These are phyloP conservation scores for Gallinago undulata DNA, from an alignment of 2,113 vertebrate genomes.

Conservation along the genomic window DNA sequence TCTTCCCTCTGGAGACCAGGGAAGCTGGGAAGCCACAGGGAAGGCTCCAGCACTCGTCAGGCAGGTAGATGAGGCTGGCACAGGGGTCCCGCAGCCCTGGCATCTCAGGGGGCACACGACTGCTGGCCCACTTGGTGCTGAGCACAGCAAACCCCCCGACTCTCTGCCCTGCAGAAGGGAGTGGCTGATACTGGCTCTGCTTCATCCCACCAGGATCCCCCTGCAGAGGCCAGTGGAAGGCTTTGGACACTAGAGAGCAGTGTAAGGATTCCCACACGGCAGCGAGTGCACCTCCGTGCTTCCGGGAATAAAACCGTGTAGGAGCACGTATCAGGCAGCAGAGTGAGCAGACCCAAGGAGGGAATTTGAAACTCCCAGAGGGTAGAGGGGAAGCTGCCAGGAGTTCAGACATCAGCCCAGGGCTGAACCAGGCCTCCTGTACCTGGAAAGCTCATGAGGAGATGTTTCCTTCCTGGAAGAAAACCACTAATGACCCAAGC, in stretches of 20 bases:
- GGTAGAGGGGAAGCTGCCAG: background rate
- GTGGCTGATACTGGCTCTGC: rapidly evolving
- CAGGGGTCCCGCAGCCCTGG: rapidly evolving
- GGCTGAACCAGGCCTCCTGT: rapidly evolving
- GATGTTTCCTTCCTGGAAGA: background rate
- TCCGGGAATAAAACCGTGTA: rapidly evolving
- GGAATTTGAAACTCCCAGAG: background rate
- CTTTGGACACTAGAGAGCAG: slow-evolving; percentile 4
- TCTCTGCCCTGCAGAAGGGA: background rate
- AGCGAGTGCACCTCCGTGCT: rapidly evolving
- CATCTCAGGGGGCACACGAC: background rate
- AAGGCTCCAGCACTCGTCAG: rapidly evolving
- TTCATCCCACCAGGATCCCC: background rate
- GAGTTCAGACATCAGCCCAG: background rate
- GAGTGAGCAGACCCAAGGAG: rapidly evolving
- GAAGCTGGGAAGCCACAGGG: rapidly evolving
- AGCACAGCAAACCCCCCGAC: background rate
- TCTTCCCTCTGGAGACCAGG: no score
- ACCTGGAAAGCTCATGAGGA: background rate
- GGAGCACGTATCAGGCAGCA: rapidly evolving
- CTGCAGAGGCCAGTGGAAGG: background rate
- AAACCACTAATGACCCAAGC: background rate
- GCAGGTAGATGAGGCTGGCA: rapidly evolving
- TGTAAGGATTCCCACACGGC: background rate
- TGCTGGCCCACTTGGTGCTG: rapidly evolving